Conservation (phyloP, 1,140 invertebrate species). For the Myzus persicae region DNA sequence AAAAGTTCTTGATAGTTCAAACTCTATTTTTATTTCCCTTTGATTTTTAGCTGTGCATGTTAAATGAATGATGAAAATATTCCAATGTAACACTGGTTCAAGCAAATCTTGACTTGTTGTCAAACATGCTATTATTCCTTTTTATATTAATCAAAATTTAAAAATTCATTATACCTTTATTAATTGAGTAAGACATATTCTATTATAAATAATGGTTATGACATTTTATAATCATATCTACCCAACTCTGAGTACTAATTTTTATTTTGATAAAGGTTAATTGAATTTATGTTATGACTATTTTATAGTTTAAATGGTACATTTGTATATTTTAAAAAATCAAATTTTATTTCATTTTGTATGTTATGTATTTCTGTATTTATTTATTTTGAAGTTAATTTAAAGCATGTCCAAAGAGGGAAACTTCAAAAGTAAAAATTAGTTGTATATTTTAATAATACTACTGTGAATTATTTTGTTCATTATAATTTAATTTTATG, state of each 20-base stretch:
- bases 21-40: background rate
- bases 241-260: background rate
- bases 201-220: background rate
- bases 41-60: background rate
- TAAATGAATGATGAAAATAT: background rate
- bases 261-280: background rate
- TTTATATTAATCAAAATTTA: background rate
- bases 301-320: background rate
- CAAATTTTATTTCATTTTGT: slow-evolving; percentile 4
- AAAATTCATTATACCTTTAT: background rate
- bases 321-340: background rate
- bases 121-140: background rate
- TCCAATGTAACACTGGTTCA: background rate
- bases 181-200: background rate
- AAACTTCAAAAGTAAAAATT: slow-evolving; percentile 3
- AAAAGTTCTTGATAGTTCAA: background rate
- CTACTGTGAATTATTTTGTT: background rate
- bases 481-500: background rate
- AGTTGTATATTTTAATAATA: background rate
- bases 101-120: background rate
- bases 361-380: background rate
- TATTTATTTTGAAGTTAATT: background rate
- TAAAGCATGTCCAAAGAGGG: background rate
- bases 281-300: background rate
- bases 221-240: background rate